A percentile compares a stretch with the other conserved stretches of the same genome.
These are phyloP conservation scores for Lampris incognitus DNA, from an alignment of 2,113 vertebrate species.

Conservation along the genomic window DNA sequence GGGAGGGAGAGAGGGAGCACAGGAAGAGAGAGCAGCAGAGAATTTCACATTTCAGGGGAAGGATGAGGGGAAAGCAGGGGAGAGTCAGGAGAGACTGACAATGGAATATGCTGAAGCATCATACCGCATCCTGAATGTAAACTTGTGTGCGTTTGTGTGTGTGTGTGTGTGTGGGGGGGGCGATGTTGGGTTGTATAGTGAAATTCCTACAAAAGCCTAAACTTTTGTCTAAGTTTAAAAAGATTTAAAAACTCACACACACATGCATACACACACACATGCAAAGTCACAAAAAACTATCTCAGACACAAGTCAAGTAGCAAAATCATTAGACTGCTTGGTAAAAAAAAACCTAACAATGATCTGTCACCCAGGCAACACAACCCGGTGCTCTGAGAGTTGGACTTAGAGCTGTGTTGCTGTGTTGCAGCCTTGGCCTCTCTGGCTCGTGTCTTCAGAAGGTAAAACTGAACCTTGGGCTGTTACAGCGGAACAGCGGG, in stretches of 20 bases:
- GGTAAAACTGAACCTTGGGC: conserved; percentile 26
- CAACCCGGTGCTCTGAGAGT: not conserved
- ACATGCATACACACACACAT: not conserved
- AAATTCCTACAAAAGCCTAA: no score
- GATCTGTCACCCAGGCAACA: no score
- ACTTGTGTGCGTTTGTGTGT: no score
- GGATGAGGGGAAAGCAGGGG: conserved; percentile 23
- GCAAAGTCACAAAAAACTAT: not conserved
- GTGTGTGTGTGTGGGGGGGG: no score
- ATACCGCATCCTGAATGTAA: conserved; percentile 23
- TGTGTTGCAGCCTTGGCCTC: not conserved
- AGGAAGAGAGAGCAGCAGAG: conserved; percentile 32
- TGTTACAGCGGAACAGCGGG: no score
- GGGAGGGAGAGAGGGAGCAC: conserved; percentile 16
- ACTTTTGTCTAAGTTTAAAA: not conserved
- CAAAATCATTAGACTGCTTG: conserved; percentile 26
- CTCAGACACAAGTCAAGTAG: not conserved
- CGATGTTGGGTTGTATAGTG: no score
- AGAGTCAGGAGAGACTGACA: conserved; percentile 45
- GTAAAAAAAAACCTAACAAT: not conserved
- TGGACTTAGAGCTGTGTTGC: not conserved
- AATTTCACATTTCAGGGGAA: conserved; percentile 43
- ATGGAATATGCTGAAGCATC: conserved; percentile 47
- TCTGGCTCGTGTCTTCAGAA: conserved; percentile 13
- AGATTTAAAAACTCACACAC: not conserved